Evolutionary conservation across 2,113 vertebrate species (phyloP), one percentile per base, ranked within the genome.

Genomic region (Lepus timidus): DNA sequence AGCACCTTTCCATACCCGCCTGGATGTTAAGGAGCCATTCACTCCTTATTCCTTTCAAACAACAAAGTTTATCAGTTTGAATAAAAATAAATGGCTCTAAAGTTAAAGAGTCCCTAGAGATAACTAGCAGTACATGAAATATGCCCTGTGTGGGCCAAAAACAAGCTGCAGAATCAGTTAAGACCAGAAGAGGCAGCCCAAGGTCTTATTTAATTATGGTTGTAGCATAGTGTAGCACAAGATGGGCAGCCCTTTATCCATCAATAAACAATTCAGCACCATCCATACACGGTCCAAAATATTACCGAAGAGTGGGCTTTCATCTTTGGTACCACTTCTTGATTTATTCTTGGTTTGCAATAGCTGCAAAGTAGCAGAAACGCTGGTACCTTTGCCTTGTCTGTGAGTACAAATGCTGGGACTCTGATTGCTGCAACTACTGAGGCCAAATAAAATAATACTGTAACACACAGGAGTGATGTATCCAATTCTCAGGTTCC

Each of bases 321-420:
- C 96, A 79, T 96, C 96, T 96, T 95, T 95, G 97, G 94, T 95
- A 96, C 10, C 94, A 95, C 91, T 29, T 94, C 76, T 79, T 73
- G 83, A 87, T 82, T 85, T 79, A 14, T 31, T 96, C 90, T 75
- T 84, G 90, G 95, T 3, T 88, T 94, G 16, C 55, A 81, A 71
- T 58, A 23, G 71, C 78, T 96, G 62, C 85, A 4, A 91, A 89
- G 94, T 90, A 25, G 0, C 49, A 29, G 70, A 90, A 94, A 71
- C 22, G 25, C 64, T 92, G 87, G 88, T 3, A 8, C 65, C 96
- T 90, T 85, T 75, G 88, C 82, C 96, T 73, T 91, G 80, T 92
- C 93, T 96, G 23, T 6, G 62, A 95, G 90, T 84, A 85, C 88
- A 94, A 80, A 97, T 81, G 95, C 95, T 95, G 96, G 94, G 84